Conservation (phyloP, 2,797 vertebrate genomes). For the Eidolon dupreanum region DNA sequence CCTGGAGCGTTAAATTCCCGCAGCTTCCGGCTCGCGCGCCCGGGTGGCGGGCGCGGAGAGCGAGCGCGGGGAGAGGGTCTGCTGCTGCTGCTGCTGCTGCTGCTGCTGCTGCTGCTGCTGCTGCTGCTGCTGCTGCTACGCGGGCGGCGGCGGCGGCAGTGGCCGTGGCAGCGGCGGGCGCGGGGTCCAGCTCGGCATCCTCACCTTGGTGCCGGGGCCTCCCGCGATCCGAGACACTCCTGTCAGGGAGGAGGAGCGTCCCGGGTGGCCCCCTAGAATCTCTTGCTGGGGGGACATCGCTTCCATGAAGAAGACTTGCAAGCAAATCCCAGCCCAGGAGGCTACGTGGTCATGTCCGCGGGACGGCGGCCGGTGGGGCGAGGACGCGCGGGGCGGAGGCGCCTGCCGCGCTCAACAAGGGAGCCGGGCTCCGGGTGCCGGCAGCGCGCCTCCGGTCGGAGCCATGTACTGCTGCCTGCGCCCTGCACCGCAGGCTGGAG, state of each 20-base stretch:
- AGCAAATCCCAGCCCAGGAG: slow-evolving; percentile 36
- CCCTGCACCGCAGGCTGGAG: not conserved
- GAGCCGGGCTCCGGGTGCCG: slow-evolving; percentile 14
- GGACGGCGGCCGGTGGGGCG: not conserved
- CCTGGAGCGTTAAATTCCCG: not conserved
- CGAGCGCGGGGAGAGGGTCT: not conserved
- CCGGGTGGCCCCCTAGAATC: slow-evolving; percentile 89
- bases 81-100: not conserved
- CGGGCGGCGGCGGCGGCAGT: not conserved
- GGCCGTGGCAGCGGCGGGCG: not conserved
- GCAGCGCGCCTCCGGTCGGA: slow-evolving; percentile 74
- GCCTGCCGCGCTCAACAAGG: not conserved
- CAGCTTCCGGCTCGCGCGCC: not conserved
- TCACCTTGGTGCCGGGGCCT: slow-evolving; percentile 83
- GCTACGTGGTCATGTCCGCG: slow-evolving; percentile 53
- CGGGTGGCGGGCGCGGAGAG: not conserved
- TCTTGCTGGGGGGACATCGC: slow-evolving; percentile 96
- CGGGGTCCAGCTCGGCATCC: not conserved
- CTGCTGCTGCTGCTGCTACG: too few relatives aligned
- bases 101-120: too few relatives aligned
- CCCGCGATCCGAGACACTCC: slow-evolving; percentile 86
- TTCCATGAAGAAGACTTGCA: slow-evolving; percentile 89
- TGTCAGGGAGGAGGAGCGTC: slow-evolving; percentile 90
- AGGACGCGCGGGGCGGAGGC: not conserved
- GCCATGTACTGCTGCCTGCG: slow-evolving; percentile 63